Evolutionary conservation across 2,888 invertebrate species (phyloP).

Genomic region (Papilio gigon): DNA sequence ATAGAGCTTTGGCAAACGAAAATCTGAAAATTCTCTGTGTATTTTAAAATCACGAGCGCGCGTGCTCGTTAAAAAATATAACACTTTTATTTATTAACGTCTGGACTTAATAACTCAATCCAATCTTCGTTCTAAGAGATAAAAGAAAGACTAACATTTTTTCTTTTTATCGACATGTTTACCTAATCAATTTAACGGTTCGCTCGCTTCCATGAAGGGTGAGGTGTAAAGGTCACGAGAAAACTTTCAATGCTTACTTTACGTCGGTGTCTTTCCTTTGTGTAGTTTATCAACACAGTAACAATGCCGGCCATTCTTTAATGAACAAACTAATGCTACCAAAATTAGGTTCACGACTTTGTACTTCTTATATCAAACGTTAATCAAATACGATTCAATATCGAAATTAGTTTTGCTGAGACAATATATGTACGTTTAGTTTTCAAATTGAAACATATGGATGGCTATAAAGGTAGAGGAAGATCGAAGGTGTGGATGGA

Average conservation of each 20-base stretch:
- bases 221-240: slow-evolving; percentile 23
- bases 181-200: slow-evolving; percentile 31
- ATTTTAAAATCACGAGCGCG: neutral
- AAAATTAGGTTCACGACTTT: too few relatives aligned
- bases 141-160: slow-evolving; percentile 8
- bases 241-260: neutral
- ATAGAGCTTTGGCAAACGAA: too few relatives aligned
- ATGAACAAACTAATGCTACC: neutral
- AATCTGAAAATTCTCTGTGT: neutral
- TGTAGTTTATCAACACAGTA: neutral
- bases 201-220: slow-evolving; percentile 18
- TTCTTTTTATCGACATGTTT: slow-evolving; percentile 27
- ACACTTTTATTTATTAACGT: neutral
- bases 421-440: too few relatives aligned
- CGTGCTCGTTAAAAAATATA: too few relatives aligned
- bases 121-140: neutral
- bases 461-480: too few relatives aligned
- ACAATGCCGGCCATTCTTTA: neutral
- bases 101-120: neutral
- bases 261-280: slow-evolving; percentile 9
- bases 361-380: too few relatives aligned
- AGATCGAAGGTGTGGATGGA: too few relatives aligned
- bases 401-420: too few relatives aligned
- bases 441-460: too few relatives aligned
- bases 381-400: too few relatives aligned